Base-by-base conservation (phyloP, 2,888 invertebrate genomes). In the Sycophila texana region DNA sequence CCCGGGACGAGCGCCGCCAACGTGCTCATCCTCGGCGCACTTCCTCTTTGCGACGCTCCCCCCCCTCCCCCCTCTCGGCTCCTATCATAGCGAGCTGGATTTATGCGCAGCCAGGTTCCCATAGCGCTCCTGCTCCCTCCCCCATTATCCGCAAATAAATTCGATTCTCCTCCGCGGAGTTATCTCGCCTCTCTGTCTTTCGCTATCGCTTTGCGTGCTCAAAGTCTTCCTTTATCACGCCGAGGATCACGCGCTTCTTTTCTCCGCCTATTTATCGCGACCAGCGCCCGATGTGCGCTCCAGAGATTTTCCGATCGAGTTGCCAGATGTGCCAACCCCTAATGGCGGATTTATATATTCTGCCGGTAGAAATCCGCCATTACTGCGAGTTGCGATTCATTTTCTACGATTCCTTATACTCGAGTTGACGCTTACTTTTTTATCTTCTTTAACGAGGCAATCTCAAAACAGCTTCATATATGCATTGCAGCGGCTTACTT, bases 281-380 rank as follows among this genome's bases (percentile, higher is more conserved):
- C 22, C 16, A 47, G 58, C 49, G 16, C 51, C 16, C 18, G n/a
- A n/a, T n/a, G 20, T 51, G 63, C n/a, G 61, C 18, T 39, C 26
- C 61, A 39, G 26, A 79, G 53, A 79, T 74, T 70, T 79, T 74
- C 63, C 68, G 74, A 74, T 74, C 63, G 63, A 57, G 26, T 77
- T 67, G 63, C 72, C 53, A 49, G 51, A 67, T 60, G 63, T 18
- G 55, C 49, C 57, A 14, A 22, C 18, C 7, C 22, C 60, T 77
- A 72, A 77, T 77, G 77, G 72, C 72, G 72, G 72, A 72, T 67
- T 77, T 77, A 72, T 77, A 77, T 72, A 72, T 66, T 77, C 53
- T 51, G 60, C 66, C 57, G 63, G 63, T 39, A 49, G 18, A 39
- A 39, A 39, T 39, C 39, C 26, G 55, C 16, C 53, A 16, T 49